Evolutionary conservation across 2,113 vertebrate species (phyloP).

Genomic region (Notarius quadriscutis): DNA sequence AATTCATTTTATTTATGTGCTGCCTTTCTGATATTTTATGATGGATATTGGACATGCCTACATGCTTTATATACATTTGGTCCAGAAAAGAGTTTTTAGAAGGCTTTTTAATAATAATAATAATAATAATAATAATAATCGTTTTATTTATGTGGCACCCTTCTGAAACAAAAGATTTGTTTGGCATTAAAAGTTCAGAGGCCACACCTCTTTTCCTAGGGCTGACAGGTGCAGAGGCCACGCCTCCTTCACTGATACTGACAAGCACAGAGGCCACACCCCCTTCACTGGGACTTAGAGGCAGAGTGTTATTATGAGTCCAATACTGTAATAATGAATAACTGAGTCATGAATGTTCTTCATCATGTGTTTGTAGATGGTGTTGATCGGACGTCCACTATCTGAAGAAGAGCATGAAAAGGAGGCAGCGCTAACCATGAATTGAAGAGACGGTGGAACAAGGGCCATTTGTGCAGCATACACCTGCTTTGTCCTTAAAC

Average conservation of each 20-base stretch:
- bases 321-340: background rate
- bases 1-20: background rate
- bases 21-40: background rate
- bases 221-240: background rate
- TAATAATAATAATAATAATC: background rate
- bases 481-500: conserved; percentile 51
- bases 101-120: background rate
- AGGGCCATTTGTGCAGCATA: conserved; percentile 61
- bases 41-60: background rate
- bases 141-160: background rate
- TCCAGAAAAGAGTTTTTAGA: background rate
- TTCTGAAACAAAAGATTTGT: too few relatives aligned
- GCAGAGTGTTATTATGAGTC: background rate
- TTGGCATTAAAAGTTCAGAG: background rate
- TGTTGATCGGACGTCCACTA: conserved; percentile 94
- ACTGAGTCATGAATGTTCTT: background rate
- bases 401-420: conserved; percentile 76
- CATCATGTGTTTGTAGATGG: conserved; percentile 76
- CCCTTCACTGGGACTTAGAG: background rate
- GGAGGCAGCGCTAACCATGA: conserved; percentile 71
- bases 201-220: background rate
- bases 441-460: conserved; percentile 70
- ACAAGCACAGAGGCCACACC: background rate
- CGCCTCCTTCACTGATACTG: too few relatives aligned
- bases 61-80: background rate